A percentile compares a stretch with the other conserved stretches of the same genome.
Evolutionary conservation across 2,888 invertebrate species (phyloP).

Genomic region (Synergus laeviventris): DNA sequence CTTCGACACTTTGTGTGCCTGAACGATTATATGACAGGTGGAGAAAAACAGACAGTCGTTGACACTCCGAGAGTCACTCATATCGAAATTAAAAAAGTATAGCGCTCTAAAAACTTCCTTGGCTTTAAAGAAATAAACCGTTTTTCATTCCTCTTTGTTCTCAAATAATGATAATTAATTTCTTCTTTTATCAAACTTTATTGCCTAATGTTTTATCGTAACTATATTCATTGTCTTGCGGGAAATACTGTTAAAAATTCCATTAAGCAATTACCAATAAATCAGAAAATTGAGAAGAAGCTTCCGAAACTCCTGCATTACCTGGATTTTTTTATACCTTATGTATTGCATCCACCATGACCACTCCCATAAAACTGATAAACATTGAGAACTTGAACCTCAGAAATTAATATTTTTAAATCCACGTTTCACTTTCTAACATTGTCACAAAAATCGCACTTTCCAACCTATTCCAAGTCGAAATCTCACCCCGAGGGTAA

Average conservation of each 20-base stretch:
- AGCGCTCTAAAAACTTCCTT: background rate
- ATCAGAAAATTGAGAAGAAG: no score
- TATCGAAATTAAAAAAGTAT: background rate
- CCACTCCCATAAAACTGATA: no score
- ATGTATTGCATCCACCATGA: no score
- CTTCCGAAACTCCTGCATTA: no score
- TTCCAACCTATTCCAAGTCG: background rate
- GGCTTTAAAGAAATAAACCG: background rate
- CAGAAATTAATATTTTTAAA: background rate
- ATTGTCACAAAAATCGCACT: background rate
- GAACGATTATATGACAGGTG: slow-evolving; percentile 19
- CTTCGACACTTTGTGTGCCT: slow-evolving; percentile 47
- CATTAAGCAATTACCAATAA: no score
- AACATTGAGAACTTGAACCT: no score
- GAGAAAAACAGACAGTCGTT: slow-evolving; percentile 17
- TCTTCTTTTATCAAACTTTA: background rate
- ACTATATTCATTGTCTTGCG: no score
- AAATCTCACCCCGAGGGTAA: background rate
- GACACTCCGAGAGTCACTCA: slow-evolving; percentile 5
- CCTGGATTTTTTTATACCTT: no score
- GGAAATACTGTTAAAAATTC: no score
- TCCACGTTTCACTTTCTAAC: background rate
- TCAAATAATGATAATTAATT: background rate
- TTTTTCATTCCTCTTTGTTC: background rate
- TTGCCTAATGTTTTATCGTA: no score